These are phyloP conservation scores for Saiga tatarica DNA, from an alignment of 2,113 vertebrate genomes.

Conservation along the genomic window DNA sequence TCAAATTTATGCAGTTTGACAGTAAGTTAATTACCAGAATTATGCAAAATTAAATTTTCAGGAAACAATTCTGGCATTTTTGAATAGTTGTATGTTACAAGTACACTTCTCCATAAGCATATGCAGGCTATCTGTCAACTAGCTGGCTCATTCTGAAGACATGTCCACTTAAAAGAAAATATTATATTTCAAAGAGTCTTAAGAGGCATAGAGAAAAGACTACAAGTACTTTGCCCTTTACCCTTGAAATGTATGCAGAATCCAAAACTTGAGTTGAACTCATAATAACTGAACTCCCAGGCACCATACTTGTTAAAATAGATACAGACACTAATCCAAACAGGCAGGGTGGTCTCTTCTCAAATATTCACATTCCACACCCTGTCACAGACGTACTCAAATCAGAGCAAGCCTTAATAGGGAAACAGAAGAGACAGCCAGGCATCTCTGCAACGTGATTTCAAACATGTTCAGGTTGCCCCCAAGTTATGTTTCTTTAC, in stretches of 20 bases:
- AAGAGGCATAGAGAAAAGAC: constrained; percentile 48
- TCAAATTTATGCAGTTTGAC: constrained; percentile 73
- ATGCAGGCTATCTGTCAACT: constrained; percentile 71
- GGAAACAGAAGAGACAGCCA: not conserved
- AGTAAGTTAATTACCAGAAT: constrained; percentile 71
- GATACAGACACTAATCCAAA: constrained; percentile 70
- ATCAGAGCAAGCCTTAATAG: not conserved
- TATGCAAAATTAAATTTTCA: constrained; percentile 68
- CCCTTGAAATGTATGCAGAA: constrained; percentile 66
- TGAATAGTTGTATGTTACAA: constrained; percentile 50
- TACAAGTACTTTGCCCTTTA: constrained; percentile 69
- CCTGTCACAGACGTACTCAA: constrained; percentile 26
- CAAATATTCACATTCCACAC: constrained; percentile 58
- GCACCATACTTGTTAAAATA: constrained; percentile 70
- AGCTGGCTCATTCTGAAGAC: constrained; percentile 54
- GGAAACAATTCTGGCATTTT: constrained; percentile 66
- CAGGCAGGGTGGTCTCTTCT: constrained; percentile 70
- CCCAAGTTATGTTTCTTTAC: not conserved
- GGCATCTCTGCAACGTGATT: not conserved
- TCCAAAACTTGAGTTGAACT: constrained; percentile 50
- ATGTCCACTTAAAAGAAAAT: constrained; percentile 72
- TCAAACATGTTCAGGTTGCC: not conserved
- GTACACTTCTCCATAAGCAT: constrained; percentile 57
- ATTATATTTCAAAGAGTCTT: constrained; percentile 69
- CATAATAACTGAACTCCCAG: constrained; percentile 61